Evolutionary conservation across 2,113 vertebrate species (phyloP).

Genomic region (Oreochromis aureus): DNA sequence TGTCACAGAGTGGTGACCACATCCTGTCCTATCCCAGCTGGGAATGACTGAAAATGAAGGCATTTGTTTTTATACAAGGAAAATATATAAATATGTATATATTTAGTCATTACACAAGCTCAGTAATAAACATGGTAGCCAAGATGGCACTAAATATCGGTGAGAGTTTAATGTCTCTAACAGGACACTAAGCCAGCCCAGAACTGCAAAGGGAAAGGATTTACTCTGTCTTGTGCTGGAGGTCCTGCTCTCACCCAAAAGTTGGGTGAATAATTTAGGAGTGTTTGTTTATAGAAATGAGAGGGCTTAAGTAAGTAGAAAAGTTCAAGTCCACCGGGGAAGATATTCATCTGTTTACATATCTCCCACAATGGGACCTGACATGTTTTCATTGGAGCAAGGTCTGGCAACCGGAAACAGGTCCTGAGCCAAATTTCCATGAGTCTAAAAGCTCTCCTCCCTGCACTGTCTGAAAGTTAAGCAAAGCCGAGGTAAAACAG

Average conservation of each 20-base stretch:
- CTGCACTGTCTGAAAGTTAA: neutral
- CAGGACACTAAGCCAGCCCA: neutral
- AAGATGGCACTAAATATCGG: neutral
- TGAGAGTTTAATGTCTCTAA: neutral
- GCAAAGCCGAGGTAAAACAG: neutral
- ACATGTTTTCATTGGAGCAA: slow-evolving; percentile 52
- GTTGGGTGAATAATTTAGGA: slow-evolving; percentile 32
- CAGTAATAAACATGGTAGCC: neutral
- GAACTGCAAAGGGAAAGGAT: neutral
- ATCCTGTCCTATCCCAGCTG: neutral
- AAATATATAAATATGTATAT: neutral
- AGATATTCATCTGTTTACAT: slow-evolving; percentile 73
- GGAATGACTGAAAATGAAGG: neutral
- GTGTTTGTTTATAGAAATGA: slow-evolving; percentile 44
- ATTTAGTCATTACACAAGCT: neutral
- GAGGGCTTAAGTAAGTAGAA: slow-evolving; percentile 29
- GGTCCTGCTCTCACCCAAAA: slow-evolving; percentile 20
- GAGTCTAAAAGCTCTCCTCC: slow-evolving; percentile 27
- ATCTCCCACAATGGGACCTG: slow-evolving; percentile 59
- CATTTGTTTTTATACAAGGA: neutral
- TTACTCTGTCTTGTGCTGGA: slow-evolving; percentile 31
- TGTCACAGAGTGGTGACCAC: neutral
- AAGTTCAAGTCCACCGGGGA: slow-evolving; percentile 15
- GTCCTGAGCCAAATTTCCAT: slow-evolving; percentile 73
- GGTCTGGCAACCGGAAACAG: slow-evolving; percentile 63